phyloP scores from a whole-genome alignment of 2,113 vertebrate genomes.

The Myotis lucifugus region DNA sequence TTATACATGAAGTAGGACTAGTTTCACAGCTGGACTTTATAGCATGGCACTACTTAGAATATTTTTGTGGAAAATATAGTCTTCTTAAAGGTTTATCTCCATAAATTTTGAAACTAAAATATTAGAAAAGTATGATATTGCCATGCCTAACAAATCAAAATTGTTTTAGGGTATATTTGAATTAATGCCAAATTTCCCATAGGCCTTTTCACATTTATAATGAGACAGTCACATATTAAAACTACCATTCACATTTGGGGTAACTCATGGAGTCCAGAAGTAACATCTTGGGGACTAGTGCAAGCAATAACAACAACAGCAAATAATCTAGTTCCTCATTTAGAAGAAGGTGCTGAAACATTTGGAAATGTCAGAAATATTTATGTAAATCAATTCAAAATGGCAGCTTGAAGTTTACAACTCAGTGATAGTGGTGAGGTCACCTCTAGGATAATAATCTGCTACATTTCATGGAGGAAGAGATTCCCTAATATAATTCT shows the following conservation, averaged over 20 bases:
- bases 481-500: neutral
- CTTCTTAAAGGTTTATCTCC: constrained; percentile 44
- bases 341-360: neutral
- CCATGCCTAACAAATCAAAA: neutral
- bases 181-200: neutral
- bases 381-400: neutral
- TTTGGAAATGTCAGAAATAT: neutral
- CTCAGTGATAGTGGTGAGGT: neutral
- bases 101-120: constrained; percentile 47
- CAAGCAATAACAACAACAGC: neutral
- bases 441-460: neutral
- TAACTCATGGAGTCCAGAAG: neutral
- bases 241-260: neutral
- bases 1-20: constrained; percentile 70
- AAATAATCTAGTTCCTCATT: neutral
- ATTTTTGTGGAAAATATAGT: constrained; percentile 56
- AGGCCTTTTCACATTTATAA: constrained; percentile 9
- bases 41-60: constrained; percentile 46
- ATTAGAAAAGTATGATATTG: constrained; percentile 32
- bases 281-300: constrained; percentile 4
- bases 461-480: neutral
- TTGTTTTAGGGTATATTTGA: constrained; percentile 24
- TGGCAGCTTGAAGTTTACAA: neutral
- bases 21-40: constrained; percentile 69
- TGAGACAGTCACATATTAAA: constrained; percentile 2